phyloP scores from a whole-genome alignment of 2,888 invertebrate genomes.

The Drosophila barbarae region DNA sequence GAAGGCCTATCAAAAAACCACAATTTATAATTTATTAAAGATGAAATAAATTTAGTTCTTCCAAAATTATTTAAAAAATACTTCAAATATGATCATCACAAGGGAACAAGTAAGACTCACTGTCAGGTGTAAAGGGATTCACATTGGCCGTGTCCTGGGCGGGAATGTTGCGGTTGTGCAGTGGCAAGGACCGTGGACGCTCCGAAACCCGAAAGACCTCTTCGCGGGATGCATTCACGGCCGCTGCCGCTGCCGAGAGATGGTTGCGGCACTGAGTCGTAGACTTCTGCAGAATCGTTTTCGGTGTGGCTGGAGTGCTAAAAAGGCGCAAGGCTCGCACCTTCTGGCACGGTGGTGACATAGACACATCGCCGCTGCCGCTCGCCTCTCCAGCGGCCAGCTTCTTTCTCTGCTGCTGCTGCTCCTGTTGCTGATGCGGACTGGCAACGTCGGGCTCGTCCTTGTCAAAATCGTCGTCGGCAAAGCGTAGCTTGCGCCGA shows the following conservation, averaged over 20 bases:
- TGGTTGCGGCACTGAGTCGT: constrained; percentile 81
- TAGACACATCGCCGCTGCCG: constrained; percentile 33
- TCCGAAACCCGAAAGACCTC: constrained; percentile 63
- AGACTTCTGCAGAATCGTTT: constrained; percentile 83
- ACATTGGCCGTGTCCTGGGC: constrained; percentile 84
- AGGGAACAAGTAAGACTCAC: constrained; percentile 77
- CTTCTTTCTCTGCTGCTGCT: constrained; percentile 34
- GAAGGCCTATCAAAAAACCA: constrained; percentile 63
- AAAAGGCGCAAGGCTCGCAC: constrained; percentile 86
- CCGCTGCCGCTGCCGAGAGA: constrained; percentile 68
- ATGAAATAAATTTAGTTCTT: background rate
- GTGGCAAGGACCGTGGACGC: constrained; percentile 79
- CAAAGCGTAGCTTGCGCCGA: constrained; percentile 78
- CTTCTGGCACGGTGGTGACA: constrained; percentile 82
- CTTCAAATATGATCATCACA: background rate
- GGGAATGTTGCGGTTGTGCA: constrained; percentile 75
- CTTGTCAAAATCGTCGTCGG: constrained; percentile 73
- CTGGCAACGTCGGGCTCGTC: constrained; percentile 54
- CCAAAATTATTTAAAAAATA: background rate
- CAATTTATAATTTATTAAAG: background rate
- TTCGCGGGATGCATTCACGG: constrained; percentile 50
- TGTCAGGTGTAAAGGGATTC: constrained; percentile 92
- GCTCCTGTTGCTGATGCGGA: constrained; percentile 42
- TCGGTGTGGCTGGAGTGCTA: constrained; percentile 92
- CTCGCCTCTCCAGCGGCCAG: background rate